These are phyloP conservation scores for Lethenteron reissneri DNA, from an alignment of 2,113 vertebrate genomes.

Conservation along the genomic window DNA sequence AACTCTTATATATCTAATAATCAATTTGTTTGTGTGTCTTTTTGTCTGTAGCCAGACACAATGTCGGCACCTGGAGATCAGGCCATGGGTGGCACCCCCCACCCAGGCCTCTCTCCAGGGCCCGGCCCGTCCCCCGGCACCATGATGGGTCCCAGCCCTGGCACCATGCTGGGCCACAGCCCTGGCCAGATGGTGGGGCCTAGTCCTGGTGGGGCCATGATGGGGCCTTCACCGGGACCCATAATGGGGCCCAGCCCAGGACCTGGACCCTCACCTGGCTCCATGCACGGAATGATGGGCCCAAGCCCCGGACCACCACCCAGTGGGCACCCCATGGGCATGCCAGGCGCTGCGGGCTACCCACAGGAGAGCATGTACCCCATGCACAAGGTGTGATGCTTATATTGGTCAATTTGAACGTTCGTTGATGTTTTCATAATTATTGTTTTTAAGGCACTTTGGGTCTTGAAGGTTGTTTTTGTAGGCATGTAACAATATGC, in stretches of 20 bases:
- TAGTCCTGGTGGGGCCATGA: conserved; percentile 28
- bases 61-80: conserved; percentile 83
- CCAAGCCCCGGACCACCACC: conserved; percentile 77
- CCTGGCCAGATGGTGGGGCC: conserved; percentile 97
- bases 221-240: conserved; percentile 72
- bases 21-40: conserved; percentile 15
- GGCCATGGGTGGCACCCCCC: conserved; percentile 53
- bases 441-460: neutral
- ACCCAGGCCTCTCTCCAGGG: conserved; percentile 78
- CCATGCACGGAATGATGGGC: conserved; percentile 96
- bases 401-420: neutral
- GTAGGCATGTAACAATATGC: neutral
- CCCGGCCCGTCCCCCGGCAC: conserved; percentile 78
- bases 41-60: conserved; percentile 22
- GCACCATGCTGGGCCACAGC: conserved; percentile 73
- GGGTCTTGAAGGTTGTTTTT: neutral
- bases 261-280: conserved; percentile 77
- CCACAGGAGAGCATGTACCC: conserved; percentile 62
- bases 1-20: conserved; percentile 14
- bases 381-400: conserved; percentile 62
- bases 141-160: conserved; percentile 82
- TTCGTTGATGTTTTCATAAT: conserved; percentile 1
- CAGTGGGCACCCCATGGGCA: conserved; percentile 44
- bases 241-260: conserved; percentile 85
- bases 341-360: conserved; percentile 53